Evolutionary conservation across 1,140 invertebrate species (phyloP), one percentile per base, ranked within the genome.

Genomic region (Apis cerana): DNA sequence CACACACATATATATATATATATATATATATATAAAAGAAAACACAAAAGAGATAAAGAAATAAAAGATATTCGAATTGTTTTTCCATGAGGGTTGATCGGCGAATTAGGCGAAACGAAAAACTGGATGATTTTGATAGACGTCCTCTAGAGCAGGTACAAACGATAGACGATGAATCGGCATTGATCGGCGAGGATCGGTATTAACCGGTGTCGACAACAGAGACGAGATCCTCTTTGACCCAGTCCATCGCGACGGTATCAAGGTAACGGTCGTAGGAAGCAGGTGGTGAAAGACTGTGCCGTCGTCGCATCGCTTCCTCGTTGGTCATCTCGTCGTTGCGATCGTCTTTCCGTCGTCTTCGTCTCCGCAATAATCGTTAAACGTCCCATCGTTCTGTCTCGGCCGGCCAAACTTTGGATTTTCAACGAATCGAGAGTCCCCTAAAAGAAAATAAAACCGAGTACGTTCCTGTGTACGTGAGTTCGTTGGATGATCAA

Each of bases 221-320:
- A 23, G 68, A 52, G 15, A 70, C 43, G 43, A 17, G 48, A 52
- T 10, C n/a, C n/a, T 84, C 17, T 27, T 84, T 43, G 56, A 50
- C 62, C 23, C 67, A 81, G 83, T 84, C 17, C 70, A 52, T 82
- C 43, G 59, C 67, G 83, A 12, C 61, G 79, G 83, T 76, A 79
- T 84, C 79, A 54, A 82, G 80, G 83, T 84, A 74, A 84, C 79
- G 72, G 79, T 74, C 65, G 67, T 23, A 72, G 65, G 72, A 84
- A 84, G 50, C 72, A 75, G 52, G 64, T 52, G 54, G n/a, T 33
- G 50, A 67, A 33, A 58, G 58, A 65, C 15, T 7, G 52, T 74
- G 54, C 50, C 56, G 77, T 64, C 54, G 62, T 75, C 75, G 62
- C 69, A 70, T 80, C 79, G 71, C 54, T 82, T 84, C 83, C 79